Evolutionary conservation across 2,113 vertebrate species (phyloP).

Genomic region (Plotosus lineatus): DNA sequence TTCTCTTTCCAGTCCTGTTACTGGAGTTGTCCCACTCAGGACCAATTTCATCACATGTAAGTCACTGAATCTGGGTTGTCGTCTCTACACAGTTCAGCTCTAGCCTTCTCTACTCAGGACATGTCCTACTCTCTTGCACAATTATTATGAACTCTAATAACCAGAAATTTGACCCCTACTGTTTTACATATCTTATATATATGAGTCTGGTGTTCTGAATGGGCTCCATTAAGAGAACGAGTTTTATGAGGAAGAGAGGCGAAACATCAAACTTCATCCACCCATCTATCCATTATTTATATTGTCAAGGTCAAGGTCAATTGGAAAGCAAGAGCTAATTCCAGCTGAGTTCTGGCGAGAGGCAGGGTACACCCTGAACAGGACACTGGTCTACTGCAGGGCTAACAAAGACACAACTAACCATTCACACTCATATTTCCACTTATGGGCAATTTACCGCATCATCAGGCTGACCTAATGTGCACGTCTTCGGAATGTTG

Average conservation of each 20-base stretch:
- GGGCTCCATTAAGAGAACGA: constrained; percentile 6
- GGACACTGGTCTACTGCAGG: too few relatives aligned
- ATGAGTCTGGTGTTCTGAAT: not conserved
- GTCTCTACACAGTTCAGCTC: not conserved
- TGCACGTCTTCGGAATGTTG: too few relatives aligned
- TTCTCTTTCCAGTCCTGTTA: not conserved
- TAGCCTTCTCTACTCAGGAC: constrained; percentile 18
- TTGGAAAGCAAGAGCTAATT: too few relatives aligned
- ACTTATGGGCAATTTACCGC: too few relatives aligned
- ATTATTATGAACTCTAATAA: not conserved
- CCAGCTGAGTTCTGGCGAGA: too few relatives aligned
- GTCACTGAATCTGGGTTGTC: not conserved
- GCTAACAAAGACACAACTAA: too few relatives aligned
- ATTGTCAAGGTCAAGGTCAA: too few relatives aligned
- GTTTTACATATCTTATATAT: not conserved
- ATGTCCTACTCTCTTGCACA: constrained; percentile 6
- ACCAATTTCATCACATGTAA: constrained; percentile 28
- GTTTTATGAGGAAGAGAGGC: not conserved
- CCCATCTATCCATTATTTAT: too few relatives aligned
- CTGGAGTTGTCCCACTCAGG: not conserved
- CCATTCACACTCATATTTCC: too few relatives aligned
- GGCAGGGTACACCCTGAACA: too few relatives aligned
- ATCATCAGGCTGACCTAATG: too few relatives aligned
- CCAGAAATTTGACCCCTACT: not conserved
- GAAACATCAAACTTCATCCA: not conserved